Base-by-base conservation (phyloP, 2,888 invertebrate genomes). In the Rhamnusium bicolor region DNA sequence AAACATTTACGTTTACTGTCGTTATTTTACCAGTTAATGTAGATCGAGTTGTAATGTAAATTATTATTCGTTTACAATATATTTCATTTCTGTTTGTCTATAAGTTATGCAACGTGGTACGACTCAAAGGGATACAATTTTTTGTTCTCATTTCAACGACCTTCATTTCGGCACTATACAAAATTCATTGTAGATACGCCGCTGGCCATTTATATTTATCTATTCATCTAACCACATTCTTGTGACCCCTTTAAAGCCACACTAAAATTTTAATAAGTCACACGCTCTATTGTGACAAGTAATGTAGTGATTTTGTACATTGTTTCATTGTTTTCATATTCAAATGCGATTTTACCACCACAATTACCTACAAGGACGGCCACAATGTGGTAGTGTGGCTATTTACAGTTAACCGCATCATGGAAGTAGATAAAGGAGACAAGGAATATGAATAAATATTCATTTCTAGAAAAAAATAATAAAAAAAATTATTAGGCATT, bases 181-280 rank as follows among this genome's bases (percentile, higher is more conserved):
- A 1, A 1, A 32, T 0, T 12, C 10, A 32, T 12, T 10, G 12
- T 32, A 12, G 32, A 32, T 54, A 54, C 54, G 54, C 54, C 54
- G 1, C 54, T 54, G 54, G n/a, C 24, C 40, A n/a, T n/a, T n/a
- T 54, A 14, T 14, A 24, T 51, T 5, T 27, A 54, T 54, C 53
- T 53, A 16, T 49, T 21, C 53, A 21, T 16, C 24, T 54, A 24
- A 54, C 24, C 1, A 14, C 54, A n/a, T 40, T n/a, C 40, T 40
- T 54, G 54, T 54, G 24, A 27, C 54, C 54, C 54, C 21, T 54
- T 54, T 54, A 24, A 24, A n/a, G n/a, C n/a, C 12, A 24, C 24
- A 2, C 40, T 46, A 61, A 10, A 61, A 14, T 58, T 29, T 58
- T 8, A 24, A 54, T 56, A 56, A 24, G 56, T 19, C 12, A 32